These are phyloP conservation scores for Xylocopa sonorina DNA, from an alignment of 1,140 invertebrate species.

Conservation along the genomic window DNA sequence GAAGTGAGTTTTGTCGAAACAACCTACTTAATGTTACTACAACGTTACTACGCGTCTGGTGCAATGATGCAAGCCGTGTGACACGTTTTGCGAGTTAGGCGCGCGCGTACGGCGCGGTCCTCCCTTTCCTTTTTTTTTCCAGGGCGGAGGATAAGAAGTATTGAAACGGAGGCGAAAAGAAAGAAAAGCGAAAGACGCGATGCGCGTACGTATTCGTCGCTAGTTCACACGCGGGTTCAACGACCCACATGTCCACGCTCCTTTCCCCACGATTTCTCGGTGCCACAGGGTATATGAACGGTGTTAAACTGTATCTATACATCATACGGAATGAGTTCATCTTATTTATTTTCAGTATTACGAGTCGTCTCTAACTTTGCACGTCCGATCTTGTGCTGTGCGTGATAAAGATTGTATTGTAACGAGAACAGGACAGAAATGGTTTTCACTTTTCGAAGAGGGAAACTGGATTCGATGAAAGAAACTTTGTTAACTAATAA, in stretches of 20 bases:
- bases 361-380: too few species aligned
- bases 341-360: too few species aligned
- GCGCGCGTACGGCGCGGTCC: neutral
- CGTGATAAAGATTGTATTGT: too few species aligned
- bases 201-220: conserved; percentile 29
- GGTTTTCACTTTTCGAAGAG: too few species aligned
- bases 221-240: conserved; percentile 48
- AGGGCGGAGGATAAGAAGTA: conserved; percentile 6
- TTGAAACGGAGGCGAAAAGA: conserved; percentile 4
- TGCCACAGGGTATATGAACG: conserved; percentile 22
- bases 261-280: conserved; percentile 49
- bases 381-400: too few species aligned
- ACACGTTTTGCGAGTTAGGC: conserved; percentile 20
- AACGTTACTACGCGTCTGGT: conserved; percentile 8
- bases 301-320: conserved; percentile 17
- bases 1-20: conserved; percentile 51
- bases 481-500: too few species aligned
- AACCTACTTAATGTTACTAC: neutral
- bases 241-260: conserved; percentile 25
- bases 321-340: neutral
- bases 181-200: conserved; percentile 18
- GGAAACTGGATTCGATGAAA: too few species aligned
- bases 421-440: too few species aligned
- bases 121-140: too few species aligned
- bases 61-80: neutral